Conservation (phyloP, 2,888 invertebrate species). For the Dasysyrphus tricinctus region DNA sequence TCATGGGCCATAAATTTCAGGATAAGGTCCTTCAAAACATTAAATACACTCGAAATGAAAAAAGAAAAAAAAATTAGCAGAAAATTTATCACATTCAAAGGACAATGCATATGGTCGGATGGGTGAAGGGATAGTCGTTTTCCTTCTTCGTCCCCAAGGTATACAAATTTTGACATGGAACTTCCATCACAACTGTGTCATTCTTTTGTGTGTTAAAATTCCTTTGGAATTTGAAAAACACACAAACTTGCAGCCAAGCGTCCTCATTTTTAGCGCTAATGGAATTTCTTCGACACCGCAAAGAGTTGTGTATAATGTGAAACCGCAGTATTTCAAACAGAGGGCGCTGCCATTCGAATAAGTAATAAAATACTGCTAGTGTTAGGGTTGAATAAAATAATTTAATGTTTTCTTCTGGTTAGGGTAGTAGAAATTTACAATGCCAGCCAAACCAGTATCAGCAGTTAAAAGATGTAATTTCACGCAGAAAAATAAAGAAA, state of each 20-base stretch:
- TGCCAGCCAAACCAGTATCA: neutral
- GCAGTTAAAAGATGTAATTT: constrained; percentile 19
- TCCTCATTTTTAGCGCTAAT: constrained; percentile 34
- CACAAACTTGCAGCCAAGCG: constrained; percentile 15
- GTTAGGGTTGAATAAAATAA: constrained; percentile 13
- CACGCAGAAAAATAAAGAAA: neutral
- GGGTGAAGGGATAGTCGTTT: neutral
- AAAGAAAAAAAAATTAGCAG: neutral
- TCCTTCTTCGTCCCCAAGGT: constrained; percentile 20
- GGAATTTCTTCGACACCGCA: constrained; percentile 49
- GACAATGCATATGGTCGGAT: constrained; percentile 26
- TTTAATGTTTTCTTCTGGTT: constrained; percentile 13
- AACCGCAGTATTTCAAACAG: constrained; percentile 41
- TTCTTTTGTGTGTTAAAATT: constrained; percentile 14
- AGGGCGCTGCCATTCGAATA: constrained; percentile 13
- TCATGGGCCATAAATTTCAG: constrained; percentile 55
- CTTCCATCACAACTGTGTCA: constrained; percentile 43
- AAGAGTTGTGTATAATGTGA: constrained; percentile 52
- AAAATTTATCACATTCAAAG: neutral
- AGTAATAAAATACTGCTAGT: constrained; percentile 23
- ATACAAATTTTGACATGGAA: constrained; percentile 43
- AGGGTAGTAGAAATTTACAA: neutral
- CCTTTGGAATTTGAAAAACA: constrained; percentile 3
- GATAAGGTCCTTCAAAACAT: constrained; percentile 46
- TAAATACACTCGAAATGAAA: constrained; percentile 21